Evolutionary conservation across 2,888 invertebrate genomes (phyloP), one percentile per base, ranked within the genome.

Genomic region (Colletes collaris): DNA sequence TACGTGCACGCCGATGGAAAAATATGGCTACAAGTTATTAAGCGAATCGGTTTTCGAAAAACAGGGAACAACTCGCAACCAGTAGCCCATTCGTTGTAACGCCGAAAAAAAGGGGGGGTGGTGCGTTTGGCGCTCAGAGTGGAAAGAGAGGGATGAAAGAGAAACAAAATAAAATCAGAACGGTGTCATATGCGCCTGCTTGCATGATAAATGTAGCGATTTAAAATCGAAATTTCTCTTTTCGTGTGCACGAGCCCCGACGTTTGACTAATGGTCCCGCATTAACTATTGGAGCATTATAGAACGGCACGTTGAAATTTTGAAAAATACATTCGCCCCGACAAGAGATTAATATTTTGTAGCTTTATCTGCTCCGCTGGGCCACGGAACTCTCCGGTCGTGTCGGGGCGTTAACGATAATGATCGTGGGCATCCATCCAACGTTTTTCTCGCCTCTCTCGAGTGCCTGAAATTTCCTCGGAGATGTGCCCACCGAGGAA

Each of bases 161-260:
- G 91, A 89, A 90, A 90, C 92, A 90, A 91, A 92, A 92, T 92
- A 91, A 92, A 92, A 92, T 92, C 90, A 92, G 91, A 92, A 92
- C 88, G 91, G 91, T 92, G 92, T 92, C 92, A 92, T 89, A 91
- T 88, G 92, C 91, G 92, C 92, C 92, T 92, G 92, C 92, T 92
- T 92, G 92, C 92, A 92, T 93, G 92, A 93, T 92, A 92, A 93
- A 93, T 93, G 92, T 93, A 92, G 92, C 92, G 92, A 92, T 93
- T 93, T 93, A 93, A 93, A 93, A 92, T 92, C 92, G 92, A 91
- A 92, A 93, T 91, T 92, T 92, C 91, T 92, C 92, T 92, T 87
- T 92, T 92, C 92, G 91, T 91, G 92, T 92, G 91, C 92, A 91
- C 89, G 89, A 88, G 85, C 85, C 88, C 87, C 88, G 76, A 91